phyloP scores from a whole-genome alignment of 2,113 vertebrate species.

The Actenoides hombroni region DNA sequence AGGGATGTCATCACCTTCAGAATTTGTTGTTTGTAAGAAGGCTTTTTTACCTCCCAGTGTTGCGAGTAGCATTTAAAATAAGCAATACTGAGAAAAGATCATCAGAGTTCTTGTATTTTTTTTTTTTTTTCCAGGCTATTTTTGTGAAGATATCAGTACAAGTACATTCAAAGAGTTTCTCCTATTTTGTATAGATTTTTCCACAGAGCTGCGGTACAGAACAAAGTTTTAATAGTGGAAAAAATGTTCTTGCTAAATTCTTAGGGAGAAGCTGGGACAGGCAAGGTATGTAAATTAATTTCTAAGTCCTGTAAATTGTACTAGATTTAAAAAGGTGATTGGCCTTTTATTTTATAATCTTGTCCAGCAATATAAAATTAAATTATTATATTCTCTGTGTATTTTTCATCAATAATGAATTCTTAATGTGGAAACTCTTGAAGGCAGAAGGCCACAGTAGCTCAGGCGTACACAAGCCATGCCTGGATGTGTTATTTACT shows the following conservation, averaged over 20 bases:
- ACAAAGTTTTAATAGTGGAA: not conserved
- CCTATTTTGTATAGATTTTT: not conserved
- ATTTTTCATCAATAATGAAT: not conserved
- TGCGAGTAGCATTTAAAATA: conserved; percentile 48
- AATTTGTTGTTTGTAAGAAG: conserved; percentile 36
- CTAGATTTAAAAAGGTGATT: not conserved
- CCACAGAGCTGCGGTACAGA: not conserved
- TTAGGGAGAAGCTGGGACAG: not conserved
- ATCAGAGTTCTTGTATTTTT: conserved; percentile 42
- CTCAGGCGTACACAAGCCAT: not conserved
- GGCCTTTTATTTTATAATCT: not conserved
- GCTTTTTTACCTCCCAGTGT: conserved; percentile 39
- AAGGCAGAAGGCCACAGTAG: not conserved
- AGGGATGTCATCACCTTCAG: conserved; percentile 57
- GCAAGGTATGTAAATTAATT: not conserved
- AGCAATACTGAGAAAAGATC: conserved; percentile 63
- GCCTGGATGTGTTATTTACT: not conserved
- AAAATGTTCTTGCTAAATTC: not conserved
- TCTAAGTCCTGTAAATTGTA: not conserved
- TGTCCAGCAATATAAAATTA: not conserved
- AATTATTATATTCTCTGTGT: not conserved
- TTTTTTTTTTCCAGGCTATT: not conserved
- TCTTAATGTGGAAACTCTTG: not conserved
- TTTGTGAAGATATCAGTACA: not conserved
- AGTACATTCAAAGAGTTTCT: not conserved